These are phyloP conservation scores for Drosophila insularis DNA, from an alignment of 1,140 invertebrate species.

Conservation along the genomic window DNA sequence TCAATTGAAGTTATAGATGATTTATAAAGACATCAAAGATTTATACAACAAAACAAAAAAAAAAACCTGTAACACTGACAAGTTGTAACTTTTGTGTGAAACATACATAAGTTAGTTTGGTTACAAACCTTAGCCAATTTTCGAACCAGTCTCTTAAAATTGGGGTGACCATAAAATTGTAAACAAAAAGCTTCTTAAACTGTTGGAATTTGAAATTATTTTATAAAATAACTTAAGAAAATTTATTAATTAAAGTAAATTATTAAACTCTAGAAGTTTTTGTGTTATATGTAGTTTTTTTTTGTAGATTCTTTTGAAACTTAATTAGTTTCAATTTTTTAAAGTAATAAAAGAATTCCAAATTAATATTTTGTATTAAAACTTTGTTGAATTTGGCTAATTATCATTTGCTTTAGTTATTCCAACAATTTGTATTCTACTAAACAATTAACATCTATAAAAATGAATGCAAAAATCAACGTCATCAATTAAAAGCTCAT, in stretches of 20 bases:
- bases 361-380: no score
- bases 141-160: background rate
- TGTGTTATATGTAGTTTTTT: no score
- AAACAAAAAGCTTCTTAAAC: background rate
- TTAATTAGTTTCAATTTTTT: no score
- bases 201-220: background rate
- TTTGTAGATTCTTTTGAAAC: no score
- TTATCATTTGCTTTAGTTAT: background rate
- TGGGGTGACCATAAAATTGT: constrained; percentile 4
- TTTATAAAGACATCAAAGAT: background rate
- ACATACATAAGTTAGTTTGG: background rate
- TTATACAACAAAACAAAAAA: background rate
- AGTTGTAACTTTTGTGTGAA: background rate
- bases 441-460: background rate
- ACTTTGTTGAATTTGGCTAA: no score
- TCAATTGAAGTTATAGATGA: constrained; percentile 23
- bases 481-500: constrained; percentile 28
- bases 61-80: background rate
- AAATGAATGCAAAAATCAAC: constrained; percentile 27
- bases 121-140: constrained; percentile 3
- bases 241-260: no score
- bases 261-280: no score
- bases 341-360: no score
- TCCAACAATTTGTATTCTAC: background rate
- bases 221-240: no score